Evolutionary conservation across 2,113 vertebrate species (phyloP).

Genomic region (Brienomyrus brachyistius): DNA sequence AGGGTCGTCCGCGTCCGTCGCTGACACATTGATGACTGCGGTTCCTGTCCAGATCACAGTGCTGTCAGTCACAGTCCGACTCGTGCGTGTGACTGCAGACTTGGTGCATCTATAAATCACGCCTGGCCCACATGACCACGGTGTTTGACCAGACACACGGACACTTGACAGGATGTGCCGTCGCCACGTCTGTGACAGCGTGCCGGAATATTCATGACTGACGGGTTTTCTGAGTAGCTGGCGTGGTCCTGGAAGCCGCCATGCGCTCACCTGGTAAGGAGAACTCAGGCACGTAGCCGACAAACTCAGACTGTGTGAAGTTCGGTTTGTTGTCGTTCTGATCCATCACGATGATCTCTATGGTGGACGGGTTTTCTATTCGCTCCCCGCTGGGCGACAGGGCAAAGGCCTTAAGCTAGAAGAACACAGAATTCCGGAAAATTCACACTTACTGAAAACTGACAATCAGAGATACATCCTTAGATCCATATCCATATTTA

Average conservation of each 20-base stretch:
- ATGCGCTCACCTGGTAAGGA: slow-evolving; percentile 71
- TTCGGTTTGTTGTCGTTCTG: slow-evolving; percentile 90
- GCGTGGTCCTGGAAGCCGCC: neutral
- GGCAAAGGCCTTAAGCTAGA: slow-evolving; percentile 83
- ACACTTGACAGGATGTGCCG: neutral
- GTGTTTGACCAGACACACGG: neutral
- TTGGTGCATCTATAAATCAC: no score
- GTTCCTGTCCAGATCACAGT: slow-evolving; percentile 58
- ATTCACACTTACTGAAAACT: slow-evolving; percentile 55
- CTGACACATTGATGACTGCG: slow-evolving; percentile 73
- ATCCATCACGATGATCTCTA: slow-evolving; percentile 91
- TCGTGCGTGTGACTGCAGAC: neutral
- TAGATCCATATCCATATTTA: neutral
- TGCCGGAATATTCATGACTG: neutral
- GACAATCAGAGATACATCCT: neutral
- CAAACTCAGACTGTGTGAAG: slow-evolving; percentile 68
- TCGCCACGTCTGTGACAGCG: neutral
- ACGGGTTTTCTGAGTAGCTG: neutral
- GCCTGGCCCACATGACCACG: no score
- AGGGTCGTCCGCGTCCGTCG: slow-evolving; percentile 78
- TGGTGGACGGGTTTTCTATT: slow-evolving; percentile 85
- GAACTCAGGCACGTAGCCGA: slow-evolving; percentile 71
- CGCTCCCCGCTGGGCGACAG: slow-evolving; percentile 78
- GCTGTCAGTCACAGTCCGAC: neutral
- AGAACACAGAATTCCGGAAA: slow-evolving; percentile 10